Conservation (phyloP, 37 sponge, comb jelly and placozoan genomes). For the Aplysina aerophoba region DNA sequence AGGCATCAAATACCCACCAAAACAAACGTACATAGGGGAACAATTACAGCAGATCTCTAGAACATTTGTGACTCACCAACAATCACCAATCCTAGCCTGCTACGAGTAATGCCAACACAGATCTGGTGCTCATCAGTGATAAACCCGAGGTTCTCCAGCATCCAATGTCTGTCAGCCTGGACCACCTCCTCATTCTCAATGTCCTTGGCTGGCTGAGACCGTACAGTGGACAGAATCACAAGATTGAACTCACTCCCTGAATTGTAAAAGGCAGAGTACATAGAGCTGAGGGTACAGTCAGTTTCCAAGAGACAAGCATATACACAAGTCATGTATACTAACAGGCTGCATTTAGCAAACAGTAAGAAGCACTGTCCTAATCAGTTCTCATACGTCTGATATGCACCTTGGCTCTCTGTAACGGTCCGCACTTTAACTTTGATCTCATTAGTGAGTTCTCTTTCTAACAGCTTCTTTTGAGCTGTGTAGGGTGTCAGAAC, state of each 20-base stretch:
- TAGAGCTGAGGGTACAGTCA: no score
- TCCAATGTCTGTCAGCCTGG: constrained; percentile 60
- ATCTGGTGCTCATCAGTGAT: constrained; percentile 68
- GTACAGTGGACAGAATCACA: constrained; percentile 60
- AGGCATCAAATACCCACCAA: no score
- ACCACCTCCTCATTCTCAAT: constrained; percentile 21
- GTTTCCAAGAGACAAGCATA: no score
- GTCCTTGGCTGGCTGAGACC: constrained; percentile 53
- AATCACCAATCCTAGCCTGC: constrained; percentile 62
- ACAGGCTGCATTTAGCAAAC: no score
- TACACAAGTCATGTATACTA: no score
- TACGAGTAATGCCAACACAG: constrained; percentile 73
- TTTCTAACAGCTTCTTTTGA: constrained; percentile 44
- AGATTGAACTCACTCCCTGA: no score
- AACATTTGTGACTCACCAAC: constrained; percentile 46
- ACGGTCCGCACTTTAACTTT: constrained; percentile 47
- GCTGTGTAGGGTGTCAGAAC: constrained; percentile 67
- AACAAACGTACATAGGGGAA: background rate
- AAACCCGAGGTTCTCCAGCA: constrained; percentile 66
- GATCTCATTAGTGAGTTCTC: background rate
- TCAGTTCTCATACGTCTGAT: no score
- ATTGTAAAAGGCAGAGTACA: no score
- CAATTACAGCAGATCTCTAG: background rate
- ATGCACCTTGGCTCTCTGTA: constrained; percentile 68
- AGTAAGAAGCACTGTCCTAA: no score